These are phyloP conservation scores for Lophius americanus DNA, from an alignment of 2,797 vertebrate genomes.

Conservation along the genomic window DNA sequence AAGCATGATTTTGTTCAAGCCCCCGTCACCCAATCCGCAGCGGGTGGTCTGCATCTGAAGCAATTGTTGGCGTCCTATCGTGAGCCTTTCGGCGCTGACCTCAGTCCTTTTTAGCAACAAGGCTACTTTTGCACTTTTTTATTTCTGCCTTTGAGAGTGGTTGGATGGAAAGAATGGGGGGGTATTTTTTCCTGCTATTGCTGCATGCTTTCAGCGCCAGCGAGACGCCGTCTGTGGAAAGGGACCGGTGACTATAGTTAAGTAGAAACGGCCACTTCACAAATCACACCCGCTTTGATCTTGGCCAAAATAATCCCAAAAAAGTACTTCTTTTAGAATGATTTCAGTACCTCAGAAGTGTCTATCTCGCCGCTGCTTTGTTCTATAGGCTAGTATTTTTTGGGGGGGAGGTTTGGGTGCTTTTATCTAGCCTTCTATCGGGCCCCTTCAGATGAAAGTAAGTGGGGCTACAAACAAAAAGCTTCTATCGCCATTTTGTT, in stretches of 20 bases:
- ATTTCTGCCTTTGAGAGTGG: slow-evolving; percentile 40
- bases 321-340: slow-evolving; percentile 71
- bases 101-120: slow-evolving; percentile 68
- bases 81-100: slow-evolving; percentile 50
- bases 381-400: slow-evolving; percentile 77
- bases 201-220: slow-evolving; percentile 55
- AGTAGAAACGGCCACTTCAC: slow-evolving; percentile 57
- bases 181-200: not conserved
- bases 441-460: slow-evolving; percentile 82
- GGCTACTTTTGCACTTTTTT: slow-evolving; percentile 73
- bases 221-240: slow-evolving; percentile 35
- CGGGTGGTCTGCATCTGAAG: slow-evolving; percentile 36
- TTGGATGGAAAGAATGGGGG: slow-evolving; percentile 10
- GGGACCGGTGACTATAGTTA: slow-evolving; percentile 55
- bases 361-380: slow-evolving; percentile 81
- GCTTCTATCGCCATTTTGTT: slow-evolving; percentile 69
- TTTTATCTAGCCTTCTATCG: slow-evolving; percentile 87
- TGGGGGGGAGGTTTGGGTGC: slow-evolving; percentile 65
- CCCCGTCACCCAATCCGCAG: not conserved
- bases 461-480: slow-evolving; percentile 65
- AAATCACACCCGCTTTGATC: slow-evolving; percentile 80
- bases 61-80: slow-evolving; percentile 23
- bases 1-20: slow-evolving; percentile 41
- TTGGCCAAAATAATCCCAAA: slow-evolving; percentile 75
- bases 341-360: slow-evolving; percentile 85